phyloP scores from a whole-genome alignment of 2,797 vertebrate species.

The Hydrophis major region DNA sequence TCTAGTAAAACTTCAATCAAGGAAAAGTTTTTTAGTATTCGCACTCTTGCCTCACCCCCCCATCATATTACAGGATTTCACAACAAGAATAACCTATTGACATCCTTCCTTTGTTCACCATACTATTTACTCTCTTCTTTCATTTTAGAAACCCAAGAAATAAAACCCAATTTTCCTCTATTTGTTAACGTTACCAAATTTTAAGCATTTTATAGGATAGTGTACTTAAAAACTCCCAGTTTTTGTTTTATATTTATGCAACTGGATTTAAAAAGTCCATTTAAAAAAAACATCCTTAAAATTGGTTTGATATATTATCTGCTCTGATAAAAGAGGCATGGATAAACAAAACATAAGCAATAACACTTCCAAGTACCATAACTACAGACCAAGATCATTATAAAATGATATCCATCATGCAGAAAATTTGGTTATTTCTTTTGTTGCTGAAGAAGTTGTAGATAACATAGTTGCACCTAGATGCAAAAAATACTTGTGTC shows the following conservation, averaged over 20 bases:
- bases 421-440: background rate
- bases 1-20: background rate
- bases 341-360: background rate
- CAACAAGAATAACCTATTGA: background rate
- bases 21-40: background rate
- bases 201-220: background rate
- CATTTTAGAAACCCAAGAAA: background rate
- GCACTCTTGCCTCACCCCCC: background rate
- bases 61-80: background rate
- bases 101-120: background rate
- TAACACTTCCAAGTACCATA: conserved; percentile 1
- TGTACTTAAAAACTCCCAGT: background rate
- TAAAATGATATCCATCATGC: background rate
- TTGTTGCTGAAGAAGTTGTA: rapidly evolving
- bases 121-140: background rate
- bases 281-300: background rate
- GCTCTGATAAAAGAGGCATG: background rate
- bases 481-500: background rate
- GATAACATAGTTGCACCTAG: background rate
- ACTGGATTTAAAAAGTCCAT: background rate
- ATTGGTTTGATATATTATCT: background rate
- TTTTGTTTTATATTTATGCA: background rate
- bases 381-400: background rate
- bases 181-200: background rate
- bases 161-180: background rate